Evolutionary conservation across 2,888 invertebrate species (phyloP).

Genomic region (Nowickia ferox): DNA sequence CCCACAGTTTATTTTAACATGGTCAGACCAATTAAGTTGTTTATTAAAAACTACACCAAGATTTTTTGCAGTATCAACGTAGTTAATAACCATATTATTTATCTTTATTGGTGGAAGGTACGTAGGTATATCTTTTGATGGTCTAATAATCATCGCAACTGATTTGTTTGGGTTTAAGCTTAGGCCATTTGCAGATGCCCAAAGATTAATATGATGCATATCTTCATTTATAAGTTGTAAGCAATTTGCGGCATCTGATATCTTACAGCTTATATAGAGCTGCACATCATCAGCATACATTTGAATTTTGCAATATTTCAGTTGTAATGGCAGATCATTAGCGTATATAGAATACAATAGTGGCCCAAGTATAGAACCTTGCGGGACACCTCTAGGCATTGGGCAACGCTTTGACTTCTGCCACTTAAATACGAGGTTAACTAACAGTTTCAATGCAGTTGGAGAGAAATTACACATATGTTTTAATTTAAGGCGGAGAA

Average conservation of each 20-base stretch:
- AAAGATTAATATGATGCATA: not conserved
- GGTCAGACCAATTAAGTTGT: not conserved
- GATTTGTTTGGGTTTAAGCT: not conserved
- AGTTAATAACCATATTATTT: not conserved
- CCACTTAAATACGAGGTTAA: no score
- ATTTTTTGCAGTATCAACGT: slow-evolving; percentile 5
- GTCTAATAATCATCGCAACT: not conserved
- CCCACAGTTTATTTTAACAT: not conserved
- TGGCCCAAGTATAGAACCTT: no score
- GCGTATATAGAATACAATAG: no score
- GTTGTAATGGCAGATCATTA: no score
- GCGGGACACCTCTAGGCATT: no score
- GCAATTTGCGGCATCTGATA: not conserved
- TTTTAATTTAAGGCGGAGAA: no score
- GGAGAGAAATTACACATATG: no score
- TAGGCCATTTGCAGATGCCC: slow-evolving; percentile 10
- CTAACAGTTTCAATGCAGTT: no score
- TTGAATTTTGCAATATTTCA: not conserved
- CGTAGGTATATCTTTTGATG: not conserved
- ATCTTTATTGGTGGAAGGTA: not conserved
- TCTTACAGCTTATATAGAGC: not conserved
- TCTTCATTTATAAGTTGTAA: not conserved
- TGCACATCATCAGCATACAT: not conserved
- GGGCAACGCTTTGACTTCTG: no score
- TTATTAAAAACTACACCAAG: not conserved